Percentiles rank a stretch among this genome's conserved stretches.
Evolutionary conservation across 2,797 vertebrate species (phyloP).

Genomic region (Pangasius macronema): DNA sequence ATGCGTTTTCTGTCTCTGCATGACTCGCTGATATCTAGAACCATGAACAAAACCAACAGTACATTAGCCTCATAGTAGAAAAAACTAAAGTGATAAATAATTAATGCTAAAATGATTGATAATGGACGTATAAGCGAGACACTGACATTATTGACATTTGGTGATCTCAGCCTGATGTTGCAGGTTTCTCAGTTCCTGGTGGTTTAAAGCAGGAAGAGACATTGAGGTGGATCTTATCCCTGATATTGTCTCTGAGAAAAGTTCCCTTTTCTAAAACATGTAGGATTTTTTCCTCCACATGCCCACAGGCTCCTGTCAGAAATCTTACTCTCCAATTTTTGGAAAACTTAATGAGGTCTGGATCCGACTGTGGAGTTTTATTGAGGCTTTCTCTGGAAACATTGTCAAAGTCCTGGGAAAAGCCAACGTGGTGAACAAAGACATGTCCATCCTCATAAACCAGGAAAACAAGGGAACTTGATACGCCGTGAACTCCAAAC

Average conservation of each 20-base stretch:
- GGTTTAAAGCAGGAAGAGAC: neutral
- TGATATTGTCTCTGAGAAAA: neutral
- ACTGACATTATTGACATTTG: neutral
- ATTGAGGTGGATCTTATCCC: neutral
- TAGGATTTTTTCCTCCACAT: neutral
- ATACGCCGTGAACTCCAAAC: neutral
- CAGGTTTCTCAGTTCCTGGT: neutral
- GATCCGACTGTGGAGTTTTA: neutral
- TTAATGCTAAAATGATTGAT: neutral
- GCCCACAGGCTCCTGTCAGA: neutral
- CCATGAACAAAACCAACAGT: neutral
- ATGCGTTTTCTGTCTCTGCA: neutral
- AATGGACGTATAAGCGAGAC: neutral
- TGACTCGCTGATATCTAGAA: neutral
- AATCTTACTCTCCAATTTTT: neutral
- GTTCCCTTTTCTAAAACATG: neutral
- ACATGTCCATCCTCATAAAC: slow-evolving; percentile 11
- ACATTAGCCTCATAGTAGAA: neutral
- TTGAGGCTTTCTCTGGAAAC: slow-evolving; percentile 7
- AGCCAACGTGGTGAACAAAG: neutral
- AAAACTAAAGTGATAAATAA: too few relatives aligned
- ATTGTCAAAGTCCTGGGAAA: slow-evolving; percentile 1
- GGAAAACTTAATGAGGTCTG: neutral
- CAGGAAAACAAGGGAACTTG: neutral
- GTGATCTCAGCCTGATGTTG: neutral